These are phyloP conservation scores for Fringilla coelebs DNA, from an alignment of 2,797 vertebrate species.

Conservation along the genomic window DNA sequence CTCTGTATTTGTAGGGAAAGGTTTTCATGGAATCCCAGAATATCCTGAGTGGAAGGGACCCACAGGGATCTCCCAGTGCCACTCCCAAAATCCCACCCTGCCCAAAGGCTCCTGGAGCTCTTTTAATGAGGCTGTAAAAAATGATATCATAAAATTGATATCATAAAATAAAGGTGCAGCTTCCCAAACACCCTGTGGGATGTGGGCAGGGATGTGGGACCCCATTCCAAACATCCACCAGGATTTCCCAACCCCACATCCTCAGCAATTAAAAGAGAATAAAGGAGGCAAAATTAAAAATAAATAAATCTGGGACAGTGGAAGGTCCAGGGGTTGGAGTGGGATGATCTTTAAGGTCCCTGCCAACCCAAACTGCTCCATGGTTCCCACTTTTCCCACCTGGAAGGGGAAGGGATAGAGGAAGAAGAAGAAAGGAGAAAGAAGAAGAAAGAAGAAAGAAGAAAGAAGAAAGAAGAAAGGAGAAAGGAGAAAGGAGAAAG, in stretches of 20 bases:
- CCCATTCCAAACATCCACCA: background rate
- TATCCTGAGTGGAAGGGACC: background rate
- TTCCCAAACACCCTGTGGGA: background rate
- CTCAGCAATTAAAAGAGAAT: background rate
- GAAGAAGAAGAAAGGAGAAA: no score
- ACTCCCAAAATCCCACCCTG: background rate
- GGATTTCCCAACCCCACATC: background rate
- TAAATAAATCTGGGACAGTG: background rate
- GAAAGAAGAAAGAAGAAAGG: no score
- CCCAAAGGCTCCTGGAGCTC: background rate
- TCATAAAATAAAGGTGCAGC: background rate
- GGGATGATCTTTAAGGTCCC: no score
- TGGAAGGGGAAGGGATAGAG: background rate
- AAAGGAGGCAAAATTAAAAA: background rate
- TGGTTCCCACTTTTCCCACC: background rate
- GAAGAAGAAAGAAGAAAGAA: no score
- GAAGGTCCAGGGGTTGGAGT: background rate
- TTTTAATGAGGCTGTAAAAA: background rate
- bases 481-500: no score
- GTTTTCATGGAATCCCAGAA: background rate
- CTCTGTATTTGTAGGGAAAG: background rate
- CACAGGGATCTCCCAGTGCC: background rate
- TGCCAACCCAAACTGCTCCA: rapidly evolving
- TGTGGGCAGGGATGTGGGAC: no score
- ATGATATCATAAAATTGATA: rapidly evolving